Evolutionary conservation across 2,113 vertebrate genomes (phyloP), one percentile per base, ranked within the genome.

Genomic region (Argyrosomus japonicus): DNA sequence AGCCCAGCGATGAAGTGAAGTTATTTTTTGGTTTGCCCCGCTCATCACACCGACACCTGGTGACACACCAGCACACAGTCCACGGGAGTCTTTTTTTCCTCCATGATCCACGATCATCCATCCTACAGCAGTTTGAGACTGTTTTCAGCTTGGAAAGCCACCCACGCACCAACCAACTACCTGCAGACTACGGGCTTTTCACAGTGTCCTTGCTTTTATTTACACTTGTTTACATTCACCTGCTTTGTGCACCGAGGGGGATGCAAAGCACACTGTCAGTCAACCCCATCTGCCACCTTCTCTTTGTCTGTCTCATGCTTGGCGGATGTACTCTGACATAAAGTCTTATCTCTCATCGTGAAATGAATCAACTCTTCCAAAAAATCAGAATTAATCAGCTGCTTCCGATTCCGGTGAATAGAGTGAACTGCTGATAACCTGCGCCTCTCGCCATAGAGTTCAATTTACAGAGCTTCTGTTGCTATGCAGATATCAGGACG

Each of bases 201-300:
- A 79, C 11, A 79, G 54, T 17, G 75, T 68, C 62, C 85, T 85
- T 77, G 70, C 79, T 78, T 87, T 89, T 85, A 75, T 89, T 85
- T 29, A 27, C 64, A 68, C 60, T 57, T 68, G 48, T 74, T 77
- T 73, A 57, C 67, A n/a, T 71, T 67, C 36, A 57, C 51, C 25
- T 18, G 79, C 48, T 18, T 62, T 13, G 5, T n/a, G 47, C 1
- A 0, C 61, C n/a, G 43, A 68, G 36, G 72, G 48, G 18, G 60
- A 70, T 47, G 53, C 65, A 57, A 62, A 2, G 50, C 21, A 5
- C 0, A 19, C 61, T 63, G 75, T 67, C 85, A 71, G 40, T 80
- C 79, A 78, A 12, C 43, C 14, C 50, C 21, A 15, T 9, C n/a
- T 73, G 32, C 60, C 19, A 0, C 65, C 11, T 60, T 60, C 32